Conservation (phyloP, 2,888 invertebrate species). For the Operophtera brumata region DNA sequence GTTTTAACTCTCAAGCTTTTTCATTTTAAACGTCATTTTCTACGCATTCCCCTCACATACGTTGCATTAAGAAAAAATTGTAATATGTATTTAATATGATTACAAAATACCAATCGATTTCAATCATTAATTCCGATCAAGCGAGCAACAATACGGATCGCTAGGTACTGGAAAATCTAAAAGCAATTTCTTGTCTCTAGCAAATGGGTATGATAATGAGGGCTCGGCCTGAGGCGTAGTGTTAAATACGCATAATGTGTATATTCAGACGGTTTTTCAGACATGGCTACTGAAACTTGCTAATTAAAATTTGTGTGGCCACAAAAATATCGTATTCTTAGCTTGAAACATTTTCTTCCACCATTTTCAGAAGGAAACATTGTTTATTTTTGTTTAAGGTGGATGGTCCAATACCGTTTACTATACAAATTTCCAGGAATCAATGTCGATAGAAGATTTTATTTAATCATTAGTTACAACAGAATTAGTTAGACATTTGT, state of each 20-base stretch:
- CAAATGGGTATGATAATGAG: constrained; percentile 33
- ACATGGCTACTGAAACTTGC: background rate
- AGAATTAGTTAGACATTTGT: too few relatives aligned
- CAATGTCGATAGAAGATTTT: too few relatives aligned
- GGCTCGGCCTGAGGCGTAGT: constrained; percentile 17
- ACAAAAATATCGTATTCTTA: background rate
- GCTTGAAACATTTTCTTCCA: too few relatives aligned
- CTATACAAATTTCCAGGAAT: too few relatives aligned
- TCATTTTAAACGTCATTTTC: too few relatives aligned
- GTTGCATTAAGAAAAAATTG: too few relatives aligned
- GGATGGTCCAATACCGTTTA: too few relatives aligned
- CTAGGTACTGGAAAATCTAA: constrained; percentile 22
- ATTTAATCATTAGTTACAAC: too few relatives aligned
- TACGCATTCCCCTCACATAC: too few relatives aligned
- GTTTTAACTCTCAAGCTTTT: too few relatives aligned
- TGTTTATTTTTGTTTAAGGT: background rate
- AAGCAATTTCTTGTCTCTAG: constrained; percentile 31
- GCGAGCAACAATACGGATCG: constrained; percentile 1
- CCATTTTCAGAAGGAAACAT: background rate
- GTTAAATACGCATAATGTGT: constrained; percentile 11
- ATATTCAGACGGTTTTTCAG: background rate
- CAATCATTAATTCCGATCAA: constrained; percentile 16
- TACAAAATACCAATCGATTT: too few relatives aligned
- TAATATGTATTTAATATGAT: too few relatives aligned
- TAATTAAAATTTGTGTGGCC: background rate